These are phyloP conservation scores for Fulica atra DNA, from an alignment of 2,113 vertebrate genomes.

Conservation along the genomic window DNA sequence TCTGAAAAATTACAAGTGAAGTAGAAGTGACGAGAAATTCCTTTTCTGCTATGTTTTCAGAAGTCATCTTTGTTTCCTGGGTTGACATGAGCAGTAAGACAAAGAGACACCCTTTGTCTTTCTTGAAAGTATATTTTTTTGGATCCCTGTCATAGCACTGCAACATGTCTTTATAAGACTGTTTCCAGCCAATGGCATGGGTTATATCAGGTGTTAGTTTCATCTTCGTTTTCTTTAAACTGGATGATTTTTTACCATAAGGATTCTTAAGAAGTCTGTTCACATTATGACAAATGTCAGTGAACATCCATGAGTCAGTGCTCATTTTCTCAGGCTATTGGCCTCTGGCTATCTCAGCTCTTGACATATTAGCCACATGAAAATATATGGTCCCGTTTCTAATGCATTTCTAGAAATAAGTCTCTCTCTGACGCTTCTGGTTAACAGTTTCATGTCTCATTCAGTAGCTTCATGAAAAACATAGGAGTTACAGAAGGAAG, in stretches of 20 bases:
- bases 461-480: not conserved
- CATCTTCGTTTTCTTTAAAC: not conserved
- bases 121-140: not conserved
- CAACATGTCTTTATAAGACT: not conserved
- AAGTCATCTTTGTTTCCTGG: not conserved
- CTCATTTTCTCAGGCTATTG: conserved; percentile 1
- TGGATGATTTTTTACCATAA: conserved; percentile 15
- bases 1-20: not conserved
- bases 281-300: conserved; percentile 60
- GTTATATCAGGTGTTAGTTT: conserved; percentile 2
- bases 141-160: not conserved
- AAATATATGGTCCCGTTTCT: not conserved
- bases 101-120: not conserved
- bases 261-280: not conserved
- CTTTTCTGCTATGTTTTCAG: not conserved
- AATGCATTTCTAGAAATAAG: not conserved
- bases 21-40: not conserved
- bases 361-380: not conserved
- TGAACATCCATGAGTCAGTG: conserved; percentile 36
- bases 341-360: conserved; percentile 18
- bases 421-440: not conserved
- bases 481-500: not conserved
- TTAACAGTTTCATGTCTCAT: not conserved
- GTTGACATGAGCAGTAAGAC: not conserved
- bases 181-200: not conserved